Conservation (phyloP, 2,113 vertebrate genomes). For the Pyxicephalus adspersus region DNA sequence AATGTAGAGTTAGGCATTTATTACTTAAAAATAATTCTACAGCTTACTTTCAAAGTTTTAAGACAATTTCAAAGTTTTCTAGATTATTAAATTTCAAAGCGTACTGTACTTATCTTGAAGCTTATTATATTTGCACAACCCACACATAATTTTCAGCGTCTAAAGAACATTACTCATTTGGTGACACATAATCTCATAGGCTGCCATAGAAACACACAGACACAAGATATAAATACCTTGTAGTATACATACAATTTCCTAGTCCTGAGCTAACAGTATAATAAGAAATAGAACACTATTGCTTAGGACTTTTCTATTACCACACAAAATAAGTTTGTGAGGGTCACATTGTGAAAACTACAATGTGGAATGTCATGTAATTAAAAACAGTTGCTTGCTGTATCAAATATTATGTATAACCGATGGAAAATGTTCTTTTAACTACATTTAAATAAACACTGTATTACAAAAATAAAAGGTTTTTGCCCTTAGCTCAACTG, state of each 20-base stretch:
- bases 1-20: no score
- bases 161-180: slow-evolving; percentile 54
- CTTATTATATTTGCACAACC: slow-evolving; percentile 55
- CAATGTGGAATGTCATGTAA: no score
- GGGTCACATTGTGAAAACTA: no score
- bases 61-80: slow-evolving; percentile 25
- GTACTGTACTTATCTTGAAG: slow-evolving; percentile 42
- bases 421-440: no score
- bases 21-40: no score
- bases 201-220: slow-evolving; percentile 45
- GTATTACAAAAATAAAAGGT: no score
- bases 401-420: no score
- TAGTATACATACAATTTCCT: slow-evolving; percentile 1
- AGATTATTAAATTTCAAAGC: slow-evolving; percentile 26
- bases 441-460: no score
- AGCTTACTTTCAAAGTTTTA: slow-evolving; percentile 11
- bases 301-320: not conserved
- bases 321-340: not conserved
- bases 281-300: not conserved
- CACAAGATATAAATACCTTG: slow-evolving; percentile 41
- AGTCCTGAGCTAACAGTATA: slow-evolving; percentile 16
- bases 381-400: no score
- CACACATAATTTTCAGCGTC: slow-evolving; percentile 51
- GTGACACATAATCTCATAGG: slow-evolving; percentile 50
- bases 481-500: no score